These are phyloP conservation scores for Rhinichthys osculus DNA, from an alignment of 2,797 vertebrate genomes.

Conservation along the genomic window DNA sequence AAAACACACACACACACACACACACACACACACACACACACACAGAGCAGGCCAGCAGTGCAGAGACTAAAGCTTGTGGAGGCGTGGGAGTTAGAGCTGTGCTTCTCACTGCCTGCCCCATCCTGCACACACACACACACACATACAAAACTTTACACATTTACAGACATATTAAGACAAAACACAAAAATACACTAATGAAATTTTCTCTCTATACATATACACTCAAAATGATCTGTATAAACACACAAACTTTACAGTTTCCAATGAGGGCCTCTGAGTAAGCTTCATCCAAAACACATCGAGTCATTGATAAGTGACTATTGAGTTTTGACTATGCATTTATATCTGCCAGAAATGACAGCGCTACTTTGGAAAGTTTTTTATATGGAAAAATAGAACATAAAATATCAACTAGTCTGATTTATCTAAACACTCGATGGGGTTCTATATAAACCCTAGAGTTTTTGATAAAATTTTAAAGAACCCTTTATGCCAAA, in stretches of 20 bases:
- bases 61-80: slow-evolving; percentile 36
- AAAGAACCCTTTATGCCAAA: neutral
- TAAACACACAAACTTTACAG: neutral
- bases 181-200: neutral
- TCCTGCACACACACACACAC: slow-evolving; percentile 4
- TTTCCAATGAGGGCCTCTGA: neutral
- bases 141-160: neutral
- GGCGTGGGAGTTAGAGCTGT: slow-evolving; percentile 40
- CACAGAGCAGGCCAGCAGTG: slow-evolving; percentile 16
- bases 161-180: neutral
- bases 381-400: neutral
- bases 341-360: slow-evolving; percentile 5
- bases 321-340: neutral
- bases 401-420: neutral
- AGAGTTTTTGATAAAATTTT: neutral
- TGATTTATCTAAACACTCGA: neutral
- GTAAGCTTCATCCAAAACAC: neutral
- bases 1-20: neutral
- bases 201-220: neutral
- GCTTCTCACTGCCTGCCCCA: slow-evolving; percentile 47
- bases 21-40: slow-evolving; percentile 2
- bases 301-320: neutral
- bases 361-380: neutral
- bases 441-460: neutral
- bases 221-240: neutral